Evolutionary conservation across 2,797 vertebrate genomes (phyloP).

Genomic region (Scomberomorus guttatus): DNA sequence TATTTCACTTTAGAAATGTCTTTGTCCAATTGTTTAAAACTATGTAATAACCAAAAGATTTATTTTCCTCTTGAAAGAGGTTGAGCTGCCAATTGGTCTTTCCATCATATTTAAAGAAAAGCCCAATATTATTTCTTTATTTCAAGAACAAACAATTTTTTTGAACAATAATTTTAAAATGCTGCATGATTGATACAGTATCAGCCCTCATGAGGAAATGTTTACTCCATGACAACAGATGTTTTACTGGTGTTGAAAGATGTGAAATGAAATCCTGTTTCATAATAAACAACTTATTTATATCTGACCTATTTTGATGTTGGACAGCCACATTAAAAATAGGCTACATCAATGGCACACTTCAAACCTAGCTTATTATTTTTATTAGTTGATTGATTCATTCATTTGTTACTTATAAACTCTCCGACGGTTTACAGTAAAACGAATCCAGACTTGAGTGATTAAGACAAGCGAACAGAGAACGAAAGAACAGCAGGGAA

Average conservation of each 20-base stretch:
- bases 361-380: not conserved
- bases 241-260: not conserved
- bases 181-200: not conserved
- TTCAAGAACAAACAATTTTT: accelerated
- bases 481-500: not conserved
- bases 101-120: not conserved
- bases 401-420: not conserved
- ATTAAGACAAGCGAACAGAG: conserved; percentile 11
- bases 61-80: not conserved
- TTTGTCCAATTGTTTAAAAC: not conserved
- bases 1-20: not conserved
- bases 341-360: not conserved
- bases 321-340: not conserved
- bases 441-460: conserved; percentile 9
- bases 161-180: not conserved
- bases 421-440: not conserved
- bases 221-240: not conserved
- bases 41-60: not conserved
- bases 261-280: not conserved
- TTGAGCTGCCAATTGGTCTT: not conserved
- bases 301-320: not conserved
- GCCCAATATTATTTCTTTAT: not conserved
- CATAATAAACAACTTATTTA: not conserved
- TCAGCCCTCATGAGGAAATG: not conserved
- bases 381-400: too few relatives aligned